phyloP scores from a whole-genome alignment of 2,888 invertebrate genomes.

The Andrena bucephala region DNA sequence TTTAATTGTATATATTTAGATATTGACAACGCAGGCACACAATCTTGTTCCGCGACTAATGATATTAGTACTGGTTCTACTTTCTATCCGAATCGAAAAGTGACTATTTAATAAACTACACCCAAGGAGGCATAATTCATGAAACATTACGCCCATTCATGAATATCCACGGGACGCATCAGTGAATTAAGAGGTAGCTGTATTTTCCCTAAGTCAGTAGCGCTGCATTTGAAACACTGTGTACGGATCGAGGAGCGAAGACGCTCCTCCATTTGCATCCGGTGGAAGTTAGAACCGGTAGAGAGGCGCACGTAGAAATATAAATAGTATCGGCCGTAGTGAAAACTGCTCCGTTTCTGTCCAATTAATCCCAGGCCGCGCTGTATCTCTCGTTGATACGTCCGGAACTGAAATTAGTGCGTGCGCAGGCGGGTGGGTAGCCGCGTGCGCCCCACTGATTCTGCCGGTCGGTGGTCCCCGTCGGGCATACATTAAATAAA shows the following conservation, averaged over 20 bases:
- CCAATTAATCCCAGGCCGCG: slow-evolving; percentile 44
- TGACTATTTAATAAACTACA: neutral
- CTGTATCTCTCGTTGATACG: slow-evolving; percentile 36
- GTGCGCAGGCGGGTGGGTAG: slow-evolving; percentile 63
- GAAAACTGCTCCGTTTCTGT: slow-evolving; percentile 53
- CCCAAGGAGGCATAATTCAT: slow-evolving; percentile 10
- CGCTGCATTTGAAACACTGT: neutral
- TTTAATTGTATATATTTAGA: too few relatives aligned
- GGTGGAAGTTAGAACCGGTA: slow-evolving; percentile 2
- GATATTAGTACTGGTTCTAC: too few relatives aligned
- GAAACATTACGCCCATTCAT: slow-evolving; percentile 3
- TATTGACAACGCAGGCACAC: too few relatives aligned
- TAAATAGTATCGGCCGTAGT: neutral
- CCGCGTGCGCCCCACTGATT: slow-evolving; percentile 66
- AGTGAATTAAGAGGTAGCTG: slow-evolving; percentile 23
- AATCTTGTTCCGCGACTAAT: too few relatives aligned
- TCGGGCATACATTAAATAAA: slow-evolving; percentile 71
- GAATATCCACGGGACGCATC: slow-evolving; percentile 5
- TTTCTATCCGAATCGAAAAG: too few relatives aligned
- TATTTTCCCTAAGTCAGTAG: slow-evolving; percentile 33
- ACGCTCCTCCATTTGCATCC: slow-evolving; percentile 17
- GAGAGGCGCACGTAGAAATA: slow-evolving; percentile 10
- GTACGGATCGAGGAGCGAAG: neutral
- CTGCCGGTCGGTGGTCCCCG: slow-evolving; percentile 70
- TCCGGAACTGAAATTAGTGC: slow-evolving; percentile 72